Percentiles rank a stretch among this genome's conserved stretches.
phyloP scores from a whole-genome alignment of 2,113 vertebrate genomes.

The Chunga burmeisteri region DNA sequence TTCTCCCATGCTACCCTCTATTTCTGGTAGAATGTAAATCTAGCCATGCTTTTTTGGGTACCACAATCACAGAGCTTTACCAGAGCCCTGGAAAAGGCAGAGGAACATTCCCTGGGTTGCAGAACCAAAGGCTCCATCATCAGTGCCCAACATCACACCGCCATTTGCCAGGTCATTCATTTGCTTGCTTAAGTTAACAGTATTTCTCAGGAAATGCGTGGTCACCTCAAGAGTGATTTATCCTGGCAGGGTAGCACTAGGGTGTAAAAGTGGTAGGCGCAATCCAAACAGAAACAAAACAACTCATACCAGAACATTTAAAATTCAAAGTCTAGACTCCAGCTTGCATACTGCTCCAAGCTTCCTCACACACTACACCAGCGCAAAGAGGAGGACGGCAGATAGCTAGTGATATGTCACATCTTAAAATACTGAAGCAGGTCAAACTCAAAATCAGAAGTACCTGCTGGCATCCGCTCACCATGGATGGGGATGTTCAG shows the following conservation, averaged over 20 bases:
- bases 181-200: neutral
- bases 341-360: neutral
- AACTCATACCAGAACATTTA: neutral
- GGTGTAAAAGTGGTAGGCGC: neutral
- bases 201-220: neutral
- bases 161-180: neutral
- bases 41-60: neutral
- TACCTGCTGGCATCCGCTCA: neutral
- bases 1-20: neutral
- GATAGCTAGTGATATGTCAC: neutral
- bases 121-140: neutral
- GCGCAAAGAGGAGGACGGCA: neutral
- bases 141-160: neutral
- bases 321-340: neutral
- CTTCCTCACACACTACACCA: neutral
- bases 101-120: neutral
- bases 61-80: neutral
- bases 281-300: constrained; percentile 39
- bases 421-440: neutral
- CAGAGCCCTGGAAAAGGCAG: neutral
- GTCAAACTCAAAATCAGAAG: neutral
- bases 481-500: neutral
- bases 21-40: constrained; percentile 30
- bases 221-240: constrained; percentile 11
- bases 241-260: neutral